phyloP scores from a whole-genome alignment of 2,797 vertebrate genomes.

The Mus minutoides region DNA sequence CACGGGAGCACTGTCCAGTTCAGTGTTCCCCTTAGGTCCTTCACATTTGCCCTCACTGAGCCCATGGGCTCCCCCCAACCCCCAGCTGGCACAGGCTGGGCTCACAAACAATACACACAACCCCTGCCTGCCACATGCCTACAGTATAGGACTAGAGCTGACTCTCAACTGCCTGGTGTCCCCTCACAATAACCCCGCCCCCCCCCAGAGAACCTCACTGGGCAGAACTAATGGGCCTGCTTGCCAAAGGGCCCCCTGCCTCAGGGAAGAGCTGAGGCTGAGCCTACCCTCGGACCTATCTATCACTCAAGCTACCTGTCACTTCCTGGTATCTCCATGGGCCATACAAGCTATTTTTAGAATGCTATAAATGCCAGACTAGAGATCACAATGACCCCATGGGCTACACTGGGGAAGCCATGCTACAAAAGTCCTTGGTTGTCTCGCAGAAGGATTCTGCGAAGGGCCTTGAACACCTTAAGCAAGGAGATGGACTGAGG shows the following conservation, averaged over 20 bases:
- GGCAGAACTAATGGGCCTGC: not conserved
- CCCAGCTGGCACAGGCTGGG: not conserved
- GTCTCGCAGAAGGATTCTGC: not conserved
- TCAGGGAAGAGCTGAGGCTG: not conserved
- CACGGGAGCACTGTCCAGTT: rapidly evolving
- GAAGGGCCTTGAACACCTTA: not conserved
- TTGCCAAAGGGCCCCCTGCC: not conserved
- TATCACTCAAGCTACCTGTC: not conserved
- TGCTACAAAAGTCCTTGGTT: not conserved
- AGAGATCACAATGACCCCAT: not conserved
- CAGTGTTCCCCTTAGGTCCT: not conserved
- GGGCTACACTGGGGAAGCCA: not conserved
- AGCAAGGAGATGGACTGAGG: not conserved
- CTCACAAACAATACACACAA: not conserved
- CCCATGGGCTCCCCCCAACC: too few relatives aligned
- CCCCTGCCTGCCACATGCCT: rapidly evolving
- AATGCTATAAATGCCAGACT: not conserved
- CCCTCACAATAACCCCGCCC: not conserved
- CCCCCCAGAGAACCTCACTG: not conserved
- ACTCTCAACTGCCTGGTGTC: not conserved
- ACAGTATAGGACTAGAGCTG: rapidly evolving
- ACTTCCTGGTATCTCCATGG: not conserved
- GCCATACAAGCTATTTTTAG: not conserved
- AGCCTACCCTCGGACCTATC: not conserved
- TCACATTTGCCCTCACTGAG: rapidly evolving